Evolutionary conservation across 2,797 vertebrate genomes (phyloP).

Genomic region (Steatocranus sp.): DNA sequence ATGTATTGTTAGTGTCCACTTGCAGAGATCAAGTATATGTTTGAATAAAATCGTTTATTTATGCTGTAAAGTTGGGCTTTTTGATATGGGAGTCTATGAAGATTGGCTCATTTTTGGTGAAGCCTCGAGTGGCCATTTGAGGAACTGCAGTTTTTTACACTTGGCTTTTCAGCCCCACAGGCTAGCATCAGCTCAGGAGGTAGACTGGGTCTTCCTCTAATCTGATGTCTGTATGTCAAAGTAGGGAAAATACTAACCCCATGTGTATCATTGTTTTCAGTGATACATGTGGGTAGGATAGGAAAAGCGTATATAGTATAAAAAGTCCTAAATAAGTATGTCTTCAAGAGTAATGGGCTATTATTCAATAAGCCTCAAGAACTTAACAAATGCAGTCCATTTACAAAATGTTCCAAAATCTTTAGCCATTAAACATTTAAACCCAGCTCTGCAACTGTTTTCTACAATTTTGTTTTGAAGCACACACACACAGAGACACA

Average conservation of each 20-base stretch:
- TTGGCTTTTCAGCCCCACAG: neutral
- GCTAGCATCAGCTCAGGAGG: neutral
- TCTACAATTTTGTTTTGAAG: neutral
- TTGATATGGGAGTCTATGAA: neutral
- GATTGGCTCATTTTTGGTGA: neutral
- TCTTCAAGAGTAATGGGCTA: neutral
- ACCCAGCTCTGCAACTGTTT: neutral
- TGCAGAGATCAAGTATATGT: neutral
- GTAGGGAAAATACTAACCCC: neutral
- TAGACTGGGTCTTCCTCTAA: neutral
- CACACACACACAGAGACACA: neutral
- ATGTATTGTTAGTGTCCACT: neutral
- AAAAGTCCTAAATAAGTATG: neutral
- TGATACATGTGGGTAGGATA: neutral
- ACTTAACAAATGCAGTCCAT: neutral
- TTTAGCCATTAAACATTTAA: neutral
- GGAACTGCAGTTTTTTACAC: neutral
- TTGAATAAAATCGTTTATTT: neutral
- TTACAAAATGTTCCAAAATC: neutral
- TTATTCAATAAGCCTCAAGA: neutral
- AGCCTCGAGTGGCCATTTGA: neutral
- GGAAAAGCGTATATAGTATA: neutral
- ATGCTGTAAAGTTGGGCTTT: neutral
- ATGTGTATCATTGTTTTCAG: neutral
- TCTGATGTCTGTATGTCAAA: neutral